These are phyloP conservation scores for Sorex araneus DNA, from an alignment of 2,113 vertebrate species.

Conservation along the genomic window DNA sequence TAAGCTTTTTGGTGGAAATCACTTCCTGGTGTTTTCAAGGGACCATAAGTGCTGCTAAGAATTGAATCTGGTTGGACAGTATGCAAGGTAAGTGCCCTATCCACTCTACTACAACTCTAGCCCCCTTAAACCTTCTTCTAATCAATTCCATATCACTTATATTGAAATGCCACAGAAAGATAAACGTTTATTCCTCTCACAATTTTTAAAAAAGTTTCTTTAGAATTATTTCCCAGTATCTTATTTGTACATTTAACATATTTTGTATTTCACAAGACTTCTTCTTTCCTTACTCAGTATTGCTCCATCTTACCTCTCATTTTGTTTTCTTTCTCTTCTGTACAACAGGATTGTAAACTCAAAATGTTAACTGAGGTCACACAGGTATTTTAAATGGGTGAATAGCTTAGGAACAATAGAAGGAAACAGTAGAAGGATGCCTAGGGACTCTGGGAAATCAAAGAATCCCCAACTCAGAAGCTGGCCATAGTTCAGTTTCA, in stretches of 20 bases:
- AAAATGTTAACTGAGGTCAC: neutral
- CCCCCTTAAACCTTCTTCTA: neutral
- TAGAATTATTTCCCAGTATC: neutral
- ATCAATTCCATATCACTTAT: neutral
- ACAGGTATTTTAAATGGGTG: neutral
- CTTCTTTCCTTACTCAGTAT: too few relatives aligned
- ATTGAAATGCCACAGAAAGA: slow-evolving; percentile 12
- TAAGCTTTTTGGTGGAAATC: too few relatives aligned
- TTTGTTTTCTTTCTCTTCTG: neutral
- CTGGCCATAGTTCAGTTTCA: neutral
- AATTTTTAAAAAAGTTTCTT: slow-evolving; percentile 31
- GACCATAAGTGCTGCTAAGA: too few relatives aligned
- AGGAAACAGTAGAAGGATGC: neutral
- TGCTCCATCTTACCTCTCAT: neutral
- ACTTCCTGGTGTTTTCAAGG: too few relatives aligned
- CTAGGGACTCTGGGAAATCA: neutral
- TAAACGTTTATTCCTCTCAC: neutral
- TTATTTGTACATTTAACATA: neutral
- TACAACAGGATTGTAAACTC: neutral
- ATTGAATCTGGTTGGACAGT: too few relatives aligned
- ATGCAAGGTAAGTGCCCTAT: too few relatives aligned
- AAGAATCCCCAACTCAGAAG: neutral
- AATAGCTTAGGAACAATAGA: neutral
- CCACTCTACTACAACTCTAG: neutral
- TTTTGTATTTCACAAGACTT: neutral